Conservation (phyloP, 1,140 invertebrate genomes). For the Temnothorax nylanderi region DNA sequence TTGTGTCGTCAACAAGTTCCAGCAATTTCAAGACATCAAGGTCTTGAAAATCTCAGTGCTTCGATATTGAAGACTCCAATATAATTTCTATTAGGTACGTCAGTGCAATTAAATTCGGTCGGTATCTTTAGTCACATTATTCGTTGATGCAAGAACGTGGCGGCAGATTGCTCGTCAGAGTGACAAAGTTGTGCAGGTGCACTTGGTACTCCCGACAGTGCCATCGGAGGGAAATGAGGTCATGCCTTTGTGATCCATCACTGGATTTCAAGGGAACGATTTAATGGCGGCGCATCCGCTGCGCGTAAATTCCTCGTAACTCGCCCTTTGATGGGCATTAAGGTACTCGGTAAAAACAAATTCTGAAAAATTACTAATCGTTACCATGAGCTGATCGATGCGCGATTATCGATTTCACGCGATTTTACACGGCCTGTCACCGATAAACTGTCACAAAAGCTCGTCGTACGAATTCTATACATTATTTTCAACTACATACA, state of each 20-base stretch:
- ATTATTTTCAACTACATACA: background rate
- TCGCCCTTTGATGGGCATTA: conserved; percentile 52
- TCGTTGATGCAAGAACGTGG: conserved; percentile 45
- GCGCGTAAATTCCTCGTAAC: conserved; percentile 51
- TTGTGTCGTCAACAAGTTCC: background rate
- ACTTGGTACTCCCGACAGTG: conserved; percentile 55
- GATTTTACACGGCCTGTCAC: background rate
- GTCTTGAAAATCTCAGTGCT: background rate
- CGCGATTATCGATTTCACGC: conserved; percentile 8
- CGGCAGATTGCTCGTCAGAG: conserved; percentile 48
- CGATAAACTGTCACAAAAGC: background rate
- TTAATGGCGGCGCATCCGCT: conserved; percentile 42
- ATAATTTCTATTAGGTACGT: conserved; percentile 24
- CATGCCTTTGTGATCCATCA: conserved; percentile 59
- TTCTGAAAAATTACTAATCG: conserved; percentile 48
- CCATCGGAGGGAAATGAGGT: conserved; percentile 51
- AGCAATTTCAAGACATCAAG: background rate
- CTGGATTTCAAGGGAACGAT: conserved; percentile 57
- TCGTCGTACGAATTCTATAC: background rate
- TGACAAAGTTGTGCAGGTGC: conserved; percentile 50
- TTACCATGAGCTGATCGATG: background rate
- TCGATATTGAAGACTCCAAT: background rate
- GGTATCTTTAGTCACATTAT: conserved; percentile 12
- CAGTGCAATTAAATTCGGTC: conserved; percentile 35
- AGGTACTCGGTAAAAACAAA: conserved; percentile 20